phyloP scores from a whole-genome alignment of 2,888 invertebrate genomes.

The Nephrotoma appendiculata region DNA sequence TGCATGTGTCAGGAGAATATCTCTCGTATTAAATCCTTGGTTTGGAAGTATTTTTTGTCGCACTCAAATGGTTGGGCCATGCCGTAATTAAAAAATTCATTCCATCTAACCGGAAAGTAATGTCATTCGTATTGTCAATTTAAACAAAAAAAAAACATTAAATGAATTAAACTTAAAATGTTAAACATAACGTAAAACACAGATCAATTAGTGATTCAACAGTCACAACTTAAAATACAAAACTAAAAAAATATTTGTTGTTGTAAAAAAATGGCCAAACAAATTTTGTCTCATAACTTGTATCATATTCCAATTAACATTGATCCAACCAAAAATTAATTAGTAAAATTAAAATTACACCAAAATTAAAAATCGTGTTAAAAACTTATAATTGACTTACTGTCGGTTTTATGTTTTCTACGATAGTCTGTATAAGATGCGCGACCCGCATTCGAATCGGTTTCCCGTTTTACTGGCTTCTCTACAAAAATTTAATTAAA shows the following conservation, averaged over 20 bases:
- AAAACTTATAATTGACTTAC: conserved; percentile 34
- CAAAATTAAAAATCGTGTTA: not conserved
- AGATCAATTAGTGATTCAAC: not conserved
- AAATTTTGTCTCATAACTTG: conserved; percentile 1
- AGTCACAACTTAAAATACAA: not conserved
- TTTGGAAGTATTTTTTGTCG: no score
- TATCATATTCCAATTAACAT: conserved; percentile 3
- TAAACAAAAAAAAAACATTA: not conserved
- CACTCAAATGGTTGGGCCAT: no score
- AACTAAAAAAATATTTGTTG: not conserved
- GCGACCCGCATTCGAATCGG: not conserved
- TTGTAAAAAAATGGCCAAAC: not conserved
- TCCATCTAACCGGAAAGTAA: not conserved
- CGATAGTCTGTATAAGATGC: conserved; percentile 34
- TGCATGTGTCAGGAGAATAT: no score
- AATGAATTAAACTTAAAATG: not conserved
- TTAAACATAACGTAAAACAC: not conserved
- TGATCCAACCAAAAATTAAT: conserved; percentile 1
- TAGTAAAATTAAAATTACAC: not conserved
- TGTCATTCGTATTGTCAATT: not conserved
- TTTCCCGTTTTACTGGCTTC: not conserved
- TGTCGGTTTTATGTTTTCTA: conserved; percentile 48
- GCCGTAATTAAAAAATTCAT: not conserved
- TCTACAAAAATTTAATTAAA: not conserved
- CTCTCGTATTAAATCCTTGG: no score